Evolutionary conservation across 2,113 vertebrate species (phyloP), one percentile per base, ranked within the genome.

Genomic region (Lagopus leucura): DNA sequence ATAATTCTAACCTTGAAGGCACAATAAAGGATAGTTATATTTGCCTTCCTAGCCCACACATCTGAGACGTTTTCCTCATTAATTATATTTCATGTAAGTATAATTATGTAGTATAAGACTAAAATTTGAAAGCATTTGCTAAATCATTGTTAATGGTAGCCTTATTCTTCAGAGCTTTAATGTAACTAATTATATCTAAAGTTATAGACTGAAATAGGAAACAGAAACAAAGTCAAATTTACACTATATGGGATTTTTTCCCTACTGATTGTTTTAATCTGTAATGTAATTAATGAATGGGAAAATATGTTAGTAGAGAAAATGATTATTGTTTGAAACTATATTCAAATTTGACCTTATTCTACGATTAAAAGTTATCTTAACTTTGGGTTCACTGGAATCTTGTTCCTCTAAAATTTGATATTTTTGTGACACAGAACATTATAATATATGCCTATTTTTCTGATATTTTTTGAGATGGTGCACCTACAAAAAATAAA

Each of bases 1-100:
- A 97, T 97, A 97, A 97, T 97, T 98, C 97, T 98, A 98, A 98
- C 98, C 98, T 99, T 98, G 97, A 97, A 97, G 97, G 96, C 97
- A 96, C 95, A 97, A 94, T 97, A 97, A 97, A 97, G 95, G 96
- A 87, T 97, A 95, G 94, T 80, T 95, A 83, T 96, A 95, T 97
- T 97, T 97, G 97, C 95, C 95, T 97, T 97, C 95, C 95, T 90
- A 91, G 97, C 97, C 96, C 92, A 95, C 95, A 97, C 98, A 96
- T 97, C 95, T 93, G 97, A 97, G 97, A 94, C 90, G 0, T 95
- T 97, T 97, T 97, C 96, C 96, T 96, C 97, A 96, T 98, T 97
- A 98, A 98, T 97, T 97, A 96, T 94, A 94, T 96, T 97, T 97
- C 96, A 92, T 97, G 90, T 97, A 94, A 95, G 96, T 96, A 81